Evolutionary conservation across 2,797 vertebrate species (phyloP).

Genomic region (Melanogrammus aeglefinus): DNA sequence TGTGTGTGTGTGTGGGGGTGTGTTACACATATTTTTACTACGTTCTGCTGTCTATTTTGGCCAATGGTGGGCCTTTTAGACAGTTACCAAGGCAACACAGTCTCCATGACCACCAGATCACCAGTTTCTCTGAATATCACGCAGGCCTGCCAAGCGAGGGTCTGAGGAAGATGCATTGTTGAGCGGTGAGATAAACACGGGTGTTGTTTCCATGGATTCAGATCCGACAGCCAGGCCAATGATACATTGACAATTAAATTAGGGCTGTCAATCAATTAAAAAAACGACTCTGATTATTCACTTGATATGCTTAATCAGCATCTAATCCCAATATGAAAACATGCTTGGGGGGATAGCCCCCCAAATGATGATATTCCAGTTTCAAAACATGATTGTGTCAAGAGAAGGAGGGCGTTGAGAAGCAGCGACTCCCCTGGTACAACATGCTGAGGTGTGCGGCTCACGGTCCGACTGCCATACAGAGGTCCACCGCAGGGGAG

Average conservation of each 20-base stretch:
- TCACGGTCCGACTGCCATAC: too few relatives aligned
- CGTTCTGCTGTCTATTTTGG: conserved; percentile 17
- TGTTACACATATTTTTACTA: conserved; percentile 5
- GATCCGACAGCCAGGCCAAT: neutral
- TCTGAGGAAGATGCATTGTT: neutral
- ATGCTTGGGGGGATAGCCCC: too few relatives aligned
- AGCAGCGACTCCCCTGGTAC: too few relatives aligned
- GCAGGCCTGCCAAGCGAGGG: neutral
- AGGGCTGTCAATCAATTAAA: too few relatives aligned
- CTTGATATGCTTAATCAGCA: too few relatives aligned
- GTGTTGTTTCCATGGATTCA: neutral
- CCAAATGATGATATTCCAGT: too few relatives aligned
- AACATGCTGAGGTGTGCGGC: too few relatives aligned
- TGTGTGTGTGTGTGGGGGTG: neutral
- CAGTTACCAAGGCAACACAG: conserved; percentile 39
- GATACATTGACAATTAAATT: neutral
- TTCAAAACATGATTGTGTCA: too few relatives aligned
- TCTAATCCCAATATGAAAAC: too few relatives aligned
- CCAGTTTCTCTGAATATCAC: conserved; percentile 2
- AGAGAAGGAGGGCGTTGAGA: too few relatives aligned
- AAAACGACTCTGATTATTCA: too few relatives aligned
- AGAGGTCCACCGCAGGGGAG: too few relatives aligned
- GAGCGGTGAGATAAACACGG: neutral
- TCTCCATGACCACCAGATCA: conserved; percentile 12
- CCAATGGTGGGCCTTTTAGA: conserved; percentile 14